Conservation (phyloP, 2,797 vertebrate species). For the Sebastes itinus region DNA sequence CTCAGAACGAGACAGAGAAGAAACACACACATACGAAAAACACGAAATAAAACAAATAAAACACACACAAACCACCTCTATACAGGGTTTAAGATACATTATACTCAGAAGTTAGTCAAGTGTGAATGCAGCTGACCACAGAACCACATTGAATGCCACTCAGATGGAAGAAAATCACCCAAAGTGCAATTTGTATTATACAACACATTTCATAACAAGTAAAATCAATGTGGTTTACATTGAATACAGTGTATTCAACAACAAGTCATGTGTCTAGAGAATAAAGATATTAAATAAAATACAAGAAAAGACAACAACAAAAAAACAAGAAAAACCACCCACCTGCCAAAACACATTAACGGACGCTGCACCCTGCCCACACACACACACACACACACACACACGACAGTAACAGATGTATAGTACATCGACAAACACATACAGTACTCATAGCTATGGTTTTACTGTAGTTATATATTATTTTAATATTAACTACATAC, state of each 20-base stretch:
- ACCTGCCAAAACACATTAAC: not conserved
- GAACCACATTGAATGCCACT: not conserved
- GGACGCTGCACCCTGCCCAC: not conserved
- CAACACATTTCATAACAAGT: not conserved
- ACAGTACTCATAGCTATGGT: not conserved
- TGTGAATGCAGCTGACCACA: conserved; percentile 10
- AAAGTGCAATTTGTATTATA: not conserved
- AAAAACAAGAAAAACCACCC: not conserved
- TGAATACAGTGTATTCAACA: not conserved
- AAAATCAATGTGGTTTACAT: not conserved
- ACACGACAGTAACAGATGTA: not conserved
- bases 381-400: not conserved
- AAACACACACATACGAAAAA: not conserved
- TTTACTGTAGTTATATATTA: not conserved
- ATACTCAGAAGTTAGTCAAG: not conserved
- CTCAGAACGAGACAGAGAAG: not conserved
- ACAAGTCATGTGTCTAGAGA: not conserved
- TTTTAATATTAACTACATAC: no score
- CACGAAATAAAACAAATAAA: not conserved
- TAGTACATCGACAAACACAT: not conserved
- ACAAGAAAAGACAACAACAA: not conserved
- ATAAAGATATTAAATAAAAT: not conserved
- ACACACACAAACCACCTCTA: not conserved
- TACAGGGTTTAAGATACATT: not conserved
- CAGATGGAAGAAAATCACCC: not conserved